Conservation (phyloP, 2,888 invertebrate species). For the Torymus tubicola region DNA sequence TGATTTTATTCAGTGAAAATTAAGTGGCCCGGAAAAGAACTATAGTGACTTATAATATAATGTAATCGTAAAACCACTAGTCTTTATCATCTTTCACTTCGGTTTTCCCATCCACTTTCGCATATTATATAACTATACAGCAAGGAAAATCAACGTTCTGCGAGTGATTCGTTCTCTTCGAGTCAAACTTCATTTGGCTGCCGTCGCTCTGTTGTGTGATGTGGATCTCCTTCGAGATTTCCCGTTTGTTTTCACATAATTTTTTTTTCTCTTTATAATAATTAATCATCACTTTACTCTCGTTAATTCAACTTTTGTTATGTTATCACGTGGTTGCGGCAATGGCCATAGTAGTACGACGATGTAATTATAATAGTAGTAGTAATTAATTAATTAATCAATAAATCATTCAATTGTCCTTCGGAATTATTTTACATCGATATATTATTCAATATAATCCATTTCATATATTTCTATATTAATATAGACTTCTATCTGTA, state of each 20-base stretch:
- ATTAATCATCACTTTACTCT: too few relatives aligned
- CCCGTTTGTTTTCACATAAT: slow-evolving; percentile 36
- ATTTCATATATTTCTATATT: slow-evolving; percentile 74
- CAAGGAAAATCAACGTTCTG: slow-evolving; percentile 55
- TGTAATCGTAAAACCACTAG: slow-evolving; percentile 48
- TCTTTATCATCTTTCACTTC: slow-evolving; percentile 33
- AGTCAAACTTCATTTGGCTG: slow-evolving; percentile 52
- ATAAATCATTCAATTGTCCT: slow-evolving; percentile 68
- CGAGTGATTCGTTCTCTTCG: slow-evolving; percentile 45
- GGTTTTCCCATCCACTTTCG: too few relatives aligned
- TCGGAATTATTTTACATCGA: slow-evolving; percentile 75
- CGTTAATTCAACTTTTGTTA: slow-evolving; percentile 4
- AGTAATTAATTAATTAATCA: slow-evolving; percentile 53
- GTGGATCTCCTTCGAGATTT: slow-evolving; percentile 33
- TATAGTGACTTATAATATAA: slow-evolving; percentile 54
- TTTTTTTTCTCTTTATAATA: slow-evolving; percentile 30
- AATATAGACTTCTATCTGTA: slow-evolving; percentile 73
- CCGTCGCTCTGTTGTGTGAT: slow-evolving; percentile 39
- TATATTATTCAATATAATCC: slow-evolving; percentile 75
- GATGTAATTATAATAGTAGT: slow-evolving; percentile 54
- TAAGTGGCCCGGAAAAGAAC: slow-evolving; percentile 49
- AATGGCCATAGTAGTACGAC: slow-evolving; percentile 56
- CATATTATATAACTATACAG: slow-evolving; percentile 44
- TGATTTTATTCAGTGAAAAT: slow-evolving; percentile 58
- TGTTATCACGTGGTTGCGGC: slow-evolving; percentile 57